These are phyloP conservation scores for Scaptomyza montana DNA, from an alignment of 1,140 invertebrate genomes.

Conservation along the genomic window DNA sequence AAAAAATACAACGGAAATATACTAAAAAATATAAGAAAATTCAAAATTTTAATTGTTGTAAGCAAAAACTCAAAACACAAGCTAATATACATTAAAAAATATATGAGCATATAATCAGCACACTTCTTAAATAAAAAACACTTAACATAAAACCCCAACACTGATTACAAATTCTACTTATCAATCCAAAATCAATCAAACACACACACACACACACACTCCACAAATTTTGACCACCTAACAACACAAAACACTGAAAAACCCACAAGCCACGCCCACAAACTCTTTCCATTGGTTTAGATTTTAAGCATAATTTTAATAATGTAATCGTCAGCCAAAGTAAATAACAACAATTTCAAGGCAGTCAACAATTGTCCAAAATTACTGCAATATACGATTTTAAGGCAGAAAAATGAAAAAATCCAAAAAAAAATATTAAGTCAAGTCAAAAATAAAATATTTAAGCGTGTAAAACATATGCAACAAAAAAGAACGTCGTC, in stretches of 20 bases:
- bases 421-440: slow-evolving; percentile 54
- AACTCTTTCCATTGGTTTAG: slow-evolving; percentile 77
- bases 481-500: slow-evolving; percentile 56
- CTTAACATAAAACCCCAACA: slow-evolving; percentile 28
- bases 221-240: slow-evolving; percentile 41
- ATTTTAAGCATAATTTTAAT: slow-evolving; percentile 81
- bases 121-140: slow-evolving; percentile 43
- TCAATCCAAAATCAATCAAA: slow-evolving; percentile 11
- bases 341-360: slow-evolving; percentile 51
- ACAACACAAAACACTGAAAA: slow-evolving; percentile 10
- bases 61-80: slow-evolving; percentile 55
- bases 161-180: slow-evolving; percentile 13
- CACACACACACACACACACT: slow-evolving; percentile 39
- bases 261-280: slow-evolving; percentile 42
- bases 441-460: slow-evolving; percentile 59
- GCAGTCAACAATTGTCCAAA: slow-evolving; percentile 75
- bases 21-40: slow-evolving; percentile 53
- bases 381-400: slow-evolving; percentile 61
- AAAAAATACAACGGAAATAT: slow-evolving; percentile 58
- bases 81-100: slow-evolving; percentile 34
- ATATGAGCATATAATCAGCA: slow-evolving; percentile 73
- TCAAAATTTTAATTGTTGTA: slow-evolving; percentile 82
- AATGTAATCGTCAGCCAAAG: slow-evolving; percentile 76
- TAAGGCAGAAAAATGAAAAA: slow-evolving; percentile 55
- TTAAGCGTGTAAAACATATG: slow-evolving; percentile 79